These are phyloP conservation scores for Paramormyrops hopkinsi DNA, from an alignment of 2,797 vertebrate genomes.

Conservation along the genomic window DNA sequence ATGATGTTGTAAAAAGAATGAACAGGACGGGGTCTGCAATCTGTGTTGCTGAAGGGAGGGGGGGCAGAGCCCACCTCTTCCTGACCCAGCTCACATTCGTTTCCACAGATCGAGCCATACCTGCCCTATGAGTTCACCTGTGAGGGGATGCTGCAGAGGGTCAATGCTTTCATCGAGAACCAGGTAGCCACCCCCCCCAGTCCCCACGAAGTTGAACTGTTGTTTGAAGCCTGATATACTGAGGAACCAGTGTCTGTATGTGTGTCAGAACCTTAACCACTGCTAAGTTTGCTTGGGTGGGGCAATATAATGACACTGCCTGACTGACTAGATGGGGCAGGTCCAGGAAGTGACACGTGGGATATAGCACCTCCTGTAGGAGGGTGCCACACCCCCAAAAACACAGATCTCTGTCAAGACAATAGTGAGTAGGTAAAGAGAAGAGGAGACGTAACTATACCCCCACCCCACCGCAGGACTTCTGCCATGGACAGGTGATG, in stretches of 20 bases:
- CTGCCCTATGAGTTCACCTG: slow-evolving; percentile 97
- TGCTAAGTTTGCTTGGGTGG: neutral
- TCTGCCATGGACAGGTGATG: slow-evolving; percentile 98
- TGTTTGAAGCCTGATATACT: neutral
- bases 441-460: neutral
- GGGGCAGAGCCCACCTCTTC: neutral
- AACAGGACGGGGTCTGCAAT: neutral
- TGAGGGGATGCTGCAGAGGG: slow-evolving; percentile 94
- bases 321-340: neutral
- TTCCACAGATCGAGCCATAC: slow-evolving; percentile 83
- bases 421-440: neutral
- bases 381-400: neutral
- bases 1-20: neutral
- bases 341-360: neutral
- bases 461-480: slow-evolving; percentile 67
- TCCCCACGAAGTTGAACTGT: neutral
- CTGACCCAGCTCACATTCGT: neutral
- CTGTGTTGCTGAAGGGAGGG: neutral
- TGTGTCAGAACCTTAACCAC: neutral
- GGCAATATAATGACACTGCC: neutral
- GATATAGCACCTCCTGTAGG: neutral
- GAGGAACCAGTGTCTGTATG: neutral
- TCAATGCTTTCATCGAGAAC: slow-evolving; percentile 90
- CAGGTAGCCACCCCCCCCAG: slow-evolving; percentile 64
- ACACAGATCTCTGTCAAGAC: neutral